These are phyloP conservation scores for Petrophora chlorosata DNA, from an alignment of 2,888 invertebrate genomes.

Conservation along the genomic window DNA sequence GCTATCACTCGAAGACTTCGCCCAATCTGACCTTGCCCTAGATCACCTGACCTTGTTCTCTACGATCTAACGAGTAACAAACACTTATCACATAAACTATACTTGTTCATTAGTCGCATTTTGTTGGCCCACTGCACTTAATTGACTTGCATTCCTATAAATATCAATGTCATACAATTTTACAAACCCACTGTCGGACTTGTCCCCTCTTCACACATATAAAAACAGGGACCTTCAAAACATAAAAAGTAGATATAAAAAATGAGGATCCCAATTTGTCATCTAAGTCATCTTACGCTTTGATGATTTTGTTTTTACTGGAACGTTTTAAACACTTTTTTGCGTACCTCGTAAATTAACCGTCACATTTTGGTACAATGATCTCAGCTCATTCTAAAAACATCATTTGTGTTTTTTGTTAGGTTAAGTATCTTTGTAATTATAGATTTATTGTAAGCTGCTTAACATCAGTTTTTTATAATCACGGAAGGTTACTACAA, in stretches of 20 bases:
- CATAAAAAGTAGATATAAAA: constrained; percentile 15
- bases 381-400: constrained; percentile 9
- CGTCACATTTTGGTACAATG: constrained; percentile 13
- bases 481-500: constrained; percentile 3
- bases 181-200: too few relatives aligned
- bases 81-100: constrained; percentile 52
- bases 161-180: constrained; percentile 50
- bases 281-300: constrained; percentile 29
- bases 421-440: neutral
- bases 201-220: constrained; percentile 22
- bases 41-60: constrained; percentile 72
- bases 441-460: neutral
- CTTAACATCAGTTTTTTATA: neutral
- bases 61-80: constrained; percentile 59
- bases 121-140: constrained; percentile 63
- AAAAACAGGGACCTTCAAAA: constrained; percentile 28
- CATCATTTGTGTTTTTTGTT: constrained; percentile 6
- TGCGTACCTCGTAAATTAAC: constrained; percentile 15
- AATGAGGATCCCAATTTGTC: constrained; percentile 29
- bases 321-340: constrained; percentile 14
- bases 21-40: constrained; percentile 75
- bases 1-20: constrained; percentile 76
- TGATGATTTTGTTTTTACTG: constrained; percentile 26
- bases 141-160: constrained; percentile 62
- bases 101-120: constrained; percentile 61